phyloP scores from a whole-genome alignment of 2,888 invertebrate genomes.

The Teleiodes luculella region DNA sequence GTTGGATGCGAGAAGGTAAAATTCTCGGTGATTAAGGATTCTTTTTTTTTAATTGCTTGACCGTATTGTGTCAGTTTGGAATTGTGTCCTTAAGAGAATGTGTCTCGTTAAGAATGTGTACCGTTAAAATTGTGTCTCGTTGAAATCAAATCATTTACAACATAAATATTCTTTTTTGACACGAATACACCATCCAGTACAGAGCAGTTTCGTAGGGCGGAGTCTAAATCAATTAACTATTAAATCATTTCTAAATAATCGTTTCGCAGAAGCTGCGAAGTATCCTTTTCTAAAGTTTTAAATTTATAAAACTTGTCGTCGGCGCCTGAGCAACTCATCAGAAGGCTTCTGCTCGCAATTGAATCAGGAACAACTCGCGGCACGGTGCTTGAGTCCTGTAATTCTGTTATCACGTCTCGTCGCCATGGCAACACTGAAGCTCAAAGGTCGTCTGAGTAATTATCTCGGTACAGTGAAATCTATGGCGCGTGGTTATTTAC shows the following conservation, averaged over 20 bases:
- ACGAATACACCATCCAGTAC: no score
- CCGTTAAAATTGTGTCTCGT: no score
- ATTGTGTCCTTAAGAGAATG: no score
- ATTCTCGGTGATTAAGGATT: no score
- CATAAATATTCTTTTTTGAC: no score
- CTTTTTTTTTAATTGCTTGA: no score
- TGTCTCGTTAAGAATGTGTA: no score
- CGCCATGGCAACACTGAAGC: neutral
- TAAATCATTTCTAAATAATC: no score
- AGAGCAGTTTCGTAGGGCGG: neutral
- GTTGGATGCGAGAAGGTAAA: no score
- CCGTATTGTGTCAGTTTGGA: no score
- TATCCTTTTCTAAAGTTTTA: neutral
- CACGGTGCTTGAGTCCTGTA: neutral
- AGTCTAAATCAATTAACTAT: neutral
- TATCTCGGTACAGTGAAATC: neutral
- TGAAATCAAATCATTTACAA: no score
- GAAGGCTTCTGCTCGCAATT: neutral
- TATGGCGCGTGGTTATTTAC: no score
- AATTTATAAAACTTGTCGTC: neutral
- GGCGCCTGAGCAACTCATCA: neutral
- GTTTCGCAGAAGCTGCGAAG: neutral
- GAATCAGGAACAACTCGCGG: conserved; percentile 2
- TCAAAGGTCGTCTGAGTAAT: neutral
- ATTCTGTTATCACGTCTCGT: conserved; percentile 4